Conservation (phyloP, 2,888 invertebrate genomes). For the Alcis repandata region DNA sequence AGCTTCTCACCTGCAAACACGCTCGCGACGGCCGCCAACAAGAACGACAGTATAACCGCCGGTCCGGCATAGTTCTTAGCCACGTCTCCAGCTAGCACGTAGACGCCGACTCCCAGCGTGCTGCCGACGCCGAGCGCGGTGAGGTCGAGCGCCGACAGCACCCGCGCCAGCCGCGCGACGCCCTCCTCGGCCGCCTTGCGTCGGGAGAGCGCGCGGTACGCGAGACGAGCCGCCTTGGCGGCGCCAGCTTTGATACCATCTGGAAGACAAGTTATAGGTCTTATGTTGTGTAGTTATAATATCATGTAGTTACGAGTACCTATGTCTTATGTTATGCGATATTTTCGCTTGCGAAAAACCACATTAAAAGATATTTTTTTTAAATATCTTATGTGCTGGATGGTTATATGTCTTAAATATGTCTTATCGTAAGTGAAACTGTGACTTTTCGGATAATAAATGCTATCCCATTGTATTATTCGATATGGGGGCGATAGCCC, state of each 20-base stretch:
- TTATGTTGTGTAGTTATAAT: no score
- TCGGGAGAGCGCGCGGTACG: constrained; percentile 75
- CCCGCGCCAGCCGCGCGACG: constrained; percentile 87
- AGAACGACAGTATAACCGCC: constrained; percentile 93
- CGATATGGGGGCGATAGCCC: no score
- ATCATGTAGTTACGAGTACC: no score
- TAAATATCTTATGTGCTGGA: no score
- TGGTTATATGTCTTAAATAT: no score
- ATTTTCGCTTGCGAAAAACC: no score
- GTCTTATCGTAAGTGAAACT: no score
- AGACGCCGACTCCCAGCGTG: constrained; percentile 96
- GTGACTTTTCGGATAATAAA: no score
- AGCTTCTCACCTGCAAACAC: constrained; percentile 94
- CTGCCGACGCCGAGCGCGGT: constrained; percentile 94
- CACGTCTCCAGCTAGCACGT: constrained; percentile 95
- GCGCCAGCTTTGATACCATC: constrained; percentile 79
- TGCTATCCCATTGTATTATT: no score
- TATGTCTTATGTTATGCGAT: no score
- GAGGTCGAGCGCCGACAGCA: constrained; percentile 93
- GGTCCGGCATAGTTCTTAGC: constrained; percentile 94
- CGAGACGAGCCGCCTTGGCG: constrained; percentile 63
- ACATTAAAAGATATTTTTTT: no score
- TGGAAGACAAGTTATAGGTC: constrained; percentile 42
- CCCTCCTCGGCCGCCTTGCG: constrained; percentile 82
- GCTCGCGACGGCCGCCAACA: constrained; percentile 96